Percentiles rank a stretch among this genome's conserved stretches.
phyloP scores from a whole-genome alignment of 2,113 vertebrate genomes.

The Nibea coibor region DNA sequence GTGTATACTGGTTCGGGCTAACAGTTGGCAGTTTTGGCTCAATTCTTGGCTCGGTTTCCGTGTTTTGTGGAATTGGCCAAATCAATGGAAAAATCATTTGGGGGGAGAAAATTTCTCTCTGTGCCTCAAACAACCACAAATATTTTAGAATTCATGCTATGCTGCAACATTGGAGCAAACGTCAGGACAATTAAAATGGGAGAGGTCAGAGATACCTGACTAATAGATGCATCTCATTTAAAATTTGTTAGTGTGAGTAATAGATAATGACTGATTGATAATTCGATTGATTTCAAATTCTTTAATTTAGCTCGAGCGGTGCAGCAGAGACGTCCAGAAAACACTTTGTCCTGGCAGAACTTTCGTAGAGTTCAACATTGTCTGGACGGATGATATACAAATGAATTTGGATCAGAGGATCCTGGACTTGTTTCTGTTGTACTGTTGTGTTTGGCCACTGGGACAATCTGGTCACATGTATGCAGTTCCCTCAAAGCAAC shows the following conservation, averaged over 20 bases:
- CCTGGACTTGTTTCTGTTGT: neutral
- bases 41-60: conserved; percentile 18
- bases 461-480: neutral
- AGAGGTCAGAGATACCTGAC: too few relatives aligned
- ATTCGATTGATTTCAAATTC: neutral
- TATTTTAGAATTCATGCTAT: conserved; percentile 17
- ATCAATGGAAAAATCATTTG: conserved; percentile 67
- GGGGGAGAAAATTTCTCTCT: conserved; percentile 42
- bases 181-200: neutral
- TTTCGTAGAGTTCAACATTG: neutral
- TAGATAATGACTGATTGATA: neutral
- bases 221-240: neutral
- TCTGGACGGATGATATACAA: too few relatives aligned
- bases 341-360: neutral
- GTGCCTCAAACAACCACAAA: conserved; percentile 41
- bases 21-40: conserved; percentile 32
- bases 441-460: neutral
- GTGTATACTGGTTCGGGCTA: conserved; percentile 11
- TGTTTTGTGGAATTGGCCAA: conserved; percentile 54
- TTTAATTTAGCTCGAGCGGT: neutral
- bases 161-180: conserved; percentile 2
- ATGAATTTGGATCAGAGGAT: neutral
- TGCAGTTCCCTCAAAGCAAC: neutral
- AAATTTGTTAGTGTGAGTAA: neutral
- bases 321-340: neutral